Evolutionary conservation across 2,888 invertebrate genomes (phyloP).

Genomic region (Tholera decimalis): DNA sequence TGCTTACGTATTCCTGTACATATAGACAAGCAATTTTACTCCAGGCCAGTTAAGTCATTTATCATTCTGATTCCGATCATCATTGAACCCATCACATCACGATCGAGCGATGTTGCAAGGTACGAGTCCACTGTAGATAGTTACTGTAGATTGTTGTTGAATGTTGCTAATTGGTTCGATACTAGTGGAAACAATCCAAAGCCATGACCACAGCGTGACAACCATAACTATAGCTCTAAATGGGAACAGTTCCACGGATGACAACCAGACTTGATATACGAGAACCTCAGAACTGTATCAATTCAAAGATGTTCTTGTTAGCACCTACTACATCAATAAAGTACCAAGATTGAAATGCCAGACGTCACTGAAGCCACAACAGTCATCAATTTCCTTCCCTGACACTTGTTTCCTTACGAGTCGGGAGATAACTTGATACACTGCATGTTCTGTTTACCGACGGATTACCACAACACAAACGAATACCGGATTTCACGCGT

Average conservation of each 20-base stretch:
- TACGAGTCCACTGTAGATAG: background rate
- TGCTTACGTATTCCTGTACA: background rate
- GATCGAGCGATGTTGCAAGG: background rate
- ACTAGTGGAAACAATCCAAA: background rate
- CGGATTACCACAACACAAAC: constrained; percentile 52
- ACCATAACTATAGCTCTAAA: too few species aligned
- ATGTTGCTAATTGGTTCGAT: constrained; percentile 13
- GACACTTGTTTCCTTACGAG: constrained; percentile 46
- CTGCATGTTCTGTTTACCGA: constrained; percentile 54
- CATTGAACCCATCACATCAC: too few species aligned
- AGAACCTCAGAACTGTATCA: constrained; percentile 18
- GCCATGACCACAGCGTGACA: constrained; percentile 11
- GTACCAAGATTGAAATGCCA: constrained; percentile 50
- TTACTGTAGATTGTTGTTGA: constrained; percentile 1
- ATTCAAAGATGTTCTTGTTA: constrained; percentile 33
- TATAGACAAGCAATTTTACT: background rate
- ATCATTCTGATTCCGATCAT: background rate
- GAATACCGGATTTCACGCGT: constrained; percentile 39
- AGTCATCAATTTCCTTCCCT: constrained; percentile 58
- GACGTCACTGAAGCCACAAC: constrained; percentile 40
- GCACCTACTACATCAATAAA: constrained; percentile 41
- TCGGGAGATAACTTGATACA: constrained; percentile 57
- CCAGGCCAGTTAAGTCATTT: background rate
- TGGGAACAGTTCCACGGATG: constrained; percentile 2
- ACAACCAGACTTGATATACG: constrained; percentile 26